Evolutionary conservation across 2,113 vertebrate species (phyloP).

Genomic region (Neopipo cinnamomea): DNA sequence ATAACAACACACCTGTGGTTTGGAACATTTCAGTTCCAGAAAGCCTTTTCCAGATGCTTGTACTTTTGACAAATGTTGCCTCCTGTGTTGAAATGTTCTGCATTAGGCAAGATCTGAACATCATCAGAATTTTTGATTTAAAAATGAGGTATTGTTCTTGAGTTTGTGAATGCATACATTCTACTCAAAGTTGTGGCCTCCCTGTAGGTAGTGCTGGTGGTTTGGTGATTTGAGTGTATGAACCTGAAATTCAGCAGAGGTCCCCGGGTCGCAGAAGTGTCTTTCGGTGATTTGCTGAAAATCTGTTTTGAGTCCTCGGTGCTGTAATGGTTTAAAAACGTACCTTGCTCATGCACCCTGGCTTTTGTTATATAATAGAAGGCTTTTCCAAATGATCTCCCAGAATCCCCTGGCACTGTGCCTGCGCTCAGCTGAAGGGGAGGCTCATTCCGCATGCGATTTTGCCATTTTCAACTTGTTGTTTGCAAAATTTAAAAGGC

Average conservation of each 20-base stretch:
- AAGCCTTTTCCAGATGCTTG: conserved; percentile 31
- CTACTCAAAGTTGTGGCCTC: not conserved
- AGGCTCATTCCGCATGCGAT: not conserved
- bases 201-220: not conserved
- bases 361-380: conserved; percentile 43
- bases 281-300: conserved; percentile 40
- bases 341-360: conserved; percentile 17
- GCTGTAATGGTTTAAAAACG: conserved; percentile 36
- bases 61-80: not conserved
- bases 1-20: conserved; percentile 1
- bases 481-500: conserved; percentile 38
- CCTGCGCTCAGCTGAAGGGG: not conserved
- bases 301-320: conserved; percentile 59
- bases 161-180: not conserved
- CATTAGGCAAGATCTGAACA: not conserved
- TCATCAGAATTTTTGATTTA: not conserved
- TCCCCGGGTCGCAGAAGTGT: not conserved
- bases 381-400: conserved; percentile 21
- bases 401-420: conserved; percentile 33
- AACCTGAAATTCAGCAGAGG: not conserved
- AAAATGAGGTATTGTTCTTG: not conserved
- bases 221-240: not conserved
- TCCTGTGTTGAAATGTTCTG: not conserved
- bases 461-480: conserved; percentile 10
- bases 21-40: not conserved